Percentiles rank a stretch among this genome's conserved stretches.
phyloP scores from a whole-genome alignment of 2,888 invertebrate genomes.

The Scaptomyza cyrtandrae region DNA sequence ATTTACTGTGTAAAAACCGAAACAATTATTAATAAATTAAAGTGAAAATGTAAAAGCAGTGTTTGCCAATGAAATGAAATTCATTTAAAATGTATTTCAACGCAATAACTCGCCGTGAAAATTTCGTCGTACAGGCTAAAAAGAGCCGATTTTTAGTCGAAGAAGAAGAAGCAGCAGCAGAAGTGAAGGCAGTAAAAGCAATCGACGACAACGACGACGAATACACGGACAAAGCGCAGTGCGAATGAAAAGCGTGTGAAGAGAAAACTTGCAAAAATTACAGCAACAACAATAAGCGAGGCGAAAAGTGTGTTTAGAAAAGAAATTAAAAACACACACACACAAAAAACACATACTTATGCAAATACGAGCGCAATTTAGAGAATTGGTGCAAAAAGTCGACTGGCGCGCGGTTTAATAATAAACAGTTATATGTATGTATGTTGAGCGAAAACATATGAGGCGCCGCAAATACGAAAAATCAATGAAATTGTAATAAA shows the following conservation, averaged over 20 bases:
- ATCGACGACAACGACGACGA: conserved; percentile 73
- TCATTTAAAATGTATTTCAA: conserved; percentile 80
- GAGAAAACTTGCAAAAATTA: conserved; percentile 80
- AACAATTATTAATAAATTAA: conserved; percentile 46
- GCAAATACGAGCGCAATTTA: conserved; percentile 52
- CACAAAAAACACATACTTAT: conserved; percentile 48
- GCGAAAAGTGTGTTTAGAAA: conserved; percentile 80
- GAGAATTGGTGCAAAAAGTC: conserved; percentile 74
- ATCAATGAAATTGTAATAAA: conserved; percentile 79
- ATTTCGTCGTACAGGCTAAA: conserved; percentile 80
- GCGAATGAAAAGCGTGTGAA: conserved; percentile 76
- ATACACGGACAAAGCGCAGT: conserved; percentile 72
- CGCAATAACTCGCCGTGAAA: conserved; percentile 76
- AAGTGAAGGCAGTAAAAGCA: conserved; percentile 73
- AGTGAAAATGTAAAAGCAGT: conserved; percentile 56
- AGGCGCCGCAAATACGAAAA: conserved; percentile 76
- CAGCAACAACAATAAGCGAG: conserved; percentile 68
- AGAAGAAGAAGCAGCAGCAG: conserved; percentile 69
- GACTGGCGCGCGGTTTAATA: conserved; percentile 74
- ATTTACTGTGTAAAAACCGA: conserved; percentile 64
- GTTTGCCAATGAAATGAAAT: conserved; percentile 75
- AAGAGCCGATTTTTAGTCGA: conserved; percentile 78
- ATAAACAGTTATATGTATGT: conserved; percentile 77
- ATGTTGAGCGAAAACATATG: conserved; percentile 75
- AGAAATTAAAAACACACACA: conserved; percentile 77